Base-by-base conservation (phyloP, 2,888 invertebrate genomes). In the Tenthredo scrophulariae region DNA sequence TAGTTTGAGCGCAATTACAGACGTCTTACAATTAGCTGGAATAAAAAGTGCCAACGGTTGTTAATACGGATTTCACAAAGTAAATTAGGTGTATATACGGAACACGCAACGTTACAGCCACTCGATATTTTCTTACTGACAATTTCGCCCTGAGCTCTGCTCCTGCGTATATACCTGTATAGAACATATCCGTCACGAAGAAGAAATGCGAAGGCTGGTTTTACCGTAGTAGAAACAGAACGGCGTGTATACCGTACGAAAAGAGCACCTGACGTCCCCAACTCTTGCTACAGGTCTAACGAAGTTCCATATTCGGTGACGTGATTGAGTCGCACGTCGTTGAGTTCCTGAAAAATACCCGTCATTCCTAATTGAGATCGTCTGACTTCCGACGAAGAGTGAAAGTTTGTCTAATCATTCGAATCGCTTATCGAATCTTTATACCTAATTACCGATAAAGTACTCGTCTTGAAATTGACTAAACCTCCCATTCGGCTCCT, bases 261-360 rank as follows among this genome's bases (percentile, higher is more conserved):
- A 58, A 33, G 79, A 54, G 37, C 79, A 79, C 79, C 79, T 79
- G 79, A 62, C 62, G 10, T 9, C 2, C 37, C 58, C 18, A 50
- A 62, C n/a, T 62, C 37, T 33, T 40, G 40, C 5, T 46, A 29
- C 40, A 54, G 58, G 40, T 40, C 62, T 80, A 80, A 80, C 80
- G 80, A 80, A 62, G 62, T 80, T 40, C 80, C 80, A 80, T 80
- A 80, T 80, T 80, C 58, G 80, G 80, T 80, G 80, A 80, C 80
- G 80, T 80, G 62, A 80, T 80, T 80, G 80, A 80, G 80, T 62
- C 80, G n/a, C n/a, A n/a, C n/a, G 80, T 80, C 80, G 37, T 26
- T 29, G 15, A 15, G 6, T 22, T 58, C n/a, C 37, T 10, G 37
- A 37, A 58, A 62, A 58, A 58, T 9, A 40, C 37, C 15, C 58